Evolutionary conservation across 2,797 vertebrate genomes (phyloP), one percentile per base, ranked within the genome.

Genomic region (Tragopan temminckii): DNA sequence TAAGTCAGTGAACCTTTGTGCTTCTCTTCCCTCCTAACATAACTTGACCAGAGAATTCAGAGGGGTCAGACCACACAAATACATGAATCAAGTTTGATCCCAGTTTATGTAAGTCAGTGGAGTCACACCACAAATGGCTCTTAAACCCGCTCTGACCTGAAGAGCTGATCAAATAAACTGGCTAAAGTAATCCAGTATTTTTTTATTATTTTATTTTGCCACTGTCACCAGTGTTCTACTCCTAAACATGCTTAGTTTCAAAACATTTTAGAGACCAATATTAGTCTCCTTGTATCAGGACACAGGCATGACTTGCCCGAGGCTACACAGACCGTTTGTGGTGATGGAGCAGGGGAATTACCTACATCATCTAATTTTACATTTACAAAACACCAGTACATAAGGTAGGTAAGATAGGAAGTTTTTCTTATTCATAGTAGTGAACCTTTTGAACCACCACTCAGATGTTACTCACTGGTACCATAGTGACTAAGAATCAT

Each of bases 11-110:
- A 93, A 84, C n/a, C 70, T 74, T 85, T 93, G 79, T 25, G 86
- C 67, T 80, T 40, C 75, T 46, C 80, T 84, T 63, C 74, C 74
- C 83, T 83, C 77, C 90, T 67, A 93, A 90, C 77, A 78, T 36
- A 91, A 94, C 90, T 75, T 82, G 92, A 95, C 72, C 94, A 92
- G 80, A 76, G 90, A 80, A 92, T 71, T 78, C 93, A 42, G 14
- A 93, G 87, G 72, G 89, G 84, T 95, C 92, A 96, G 92, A 96
- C 93, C 96, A 93, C 90, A 96, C 85, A 95, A 87, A 92, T 6
- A 72, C 85, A 93, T 0, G 53, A 88, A 76, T 23, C 87, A 33
- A 14, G 3, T 89, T 81, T 95, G 89, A 93, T 92, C 79, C 72
- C 84, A 90, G 46, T 95, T 92, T 81, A 67, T 19, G 1, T 21